Percentiles rank a stretch among this genome's conserved stretches.
Evolutionary conservation across 2,888 invertebrate genomes (phyloP).

Genomic region (Macaria liturata): DNA sequence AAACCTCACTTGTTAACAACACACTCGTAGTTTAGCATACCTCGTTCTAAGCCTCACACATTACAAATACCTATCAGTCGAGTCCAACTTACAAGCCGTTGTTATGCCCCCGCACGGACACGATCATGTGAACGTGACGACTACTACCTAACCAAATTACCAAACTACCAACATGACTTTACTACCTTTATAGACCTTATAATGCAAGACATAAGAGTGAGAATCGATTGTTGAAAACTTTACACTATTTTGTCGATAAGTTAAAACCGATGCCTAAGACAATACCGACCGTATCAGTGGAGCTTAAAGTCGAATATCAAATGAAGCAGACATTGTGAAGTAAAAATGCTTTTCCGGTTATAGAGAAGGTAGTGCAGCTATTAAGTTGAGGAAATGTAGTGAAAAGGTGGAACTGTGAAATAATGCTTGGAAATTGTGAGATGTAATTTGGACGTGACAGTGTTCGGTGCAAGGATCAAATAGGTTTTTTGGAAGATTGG

Average conservation of each 20-base stretch:
- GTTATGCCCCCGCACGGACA: constrained; percentile 58
- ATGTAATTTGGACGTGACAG: constrained; percentile 4
- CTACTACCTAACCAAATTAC: constrained; percentile 53
- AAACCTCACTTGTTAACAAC: not conserved
- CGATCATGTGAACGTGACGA: constrained; percentile 55
- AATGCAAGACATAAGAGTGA: constrained; percentile 15
- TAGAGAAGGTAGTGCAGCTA: constrained; percentile 20
- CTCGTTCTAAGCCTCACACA: constrained; percentile 29
- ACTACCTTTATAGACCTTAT: constrained; percentile 22
- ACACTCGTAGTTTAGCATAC: not conserved
- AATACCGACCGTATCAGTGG: constrained; percentile 27
- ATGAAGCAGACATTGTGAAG: constrained; percentile 25
- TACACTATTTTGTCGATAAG: constrained; percentile 26
- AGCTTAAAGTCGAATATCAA: constrained; percentile 28
- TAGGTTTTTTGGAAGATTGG: not conserved
- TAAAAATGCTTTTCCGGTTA: constrained; percentile 39
- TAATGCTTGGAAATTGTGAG: constrained; percentile 6
- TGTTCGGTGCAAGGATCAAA: not conserved
- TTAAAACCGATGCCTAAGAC: constrained; percentile 28
- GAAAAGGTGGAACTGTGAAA: constrained; percentile 17
- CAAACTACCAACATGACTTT: constrained; percentile 31
- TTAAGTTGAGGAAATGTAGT: constrained; percentile 23
- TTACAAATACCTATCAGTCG: constrained; percentile 41
- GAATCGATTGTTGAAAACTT: not conserved
- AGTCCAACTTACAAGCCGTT: constrained; percentile 51